Evolutionary conservation across 2,797 vertebrate genomes (phyloP), one percentile per base, ranked within the genome.

Genomic region (Chelmon rostratus): DNA sequence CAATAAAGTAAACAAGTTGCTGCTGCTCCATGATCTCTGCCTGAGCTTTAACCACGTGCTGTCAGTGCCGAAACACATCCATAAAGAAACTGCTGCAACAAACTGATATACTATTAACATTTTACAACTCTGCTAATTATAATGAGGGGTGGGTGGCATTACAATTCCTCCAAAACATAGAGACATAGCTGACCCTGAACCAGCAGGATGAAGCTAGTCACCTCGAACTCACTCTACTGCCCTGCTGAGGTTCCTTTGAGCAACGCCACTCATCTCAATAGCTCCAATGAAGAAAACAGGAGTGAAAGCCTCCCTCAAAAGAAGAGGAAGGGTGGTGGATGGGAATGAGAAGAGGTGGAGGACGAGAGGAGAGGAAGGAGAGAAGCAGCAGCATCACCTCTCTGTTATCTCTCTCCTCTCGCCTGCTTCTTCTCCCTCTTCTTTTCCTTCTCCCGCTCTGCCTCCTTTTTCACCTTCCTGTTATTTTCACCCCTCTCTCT

Each of bases 401-500:
- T 61, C 31, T 49, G 62, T 46, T 76, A 42, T 58, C 19, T 8
- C 12, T 28, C 18, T 33, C 2, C 18, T 57, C 19, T 5, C 33
- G 6, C 15, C 23, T 44, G 28, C n/a, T 16, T 42, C 35, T 73
- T 46, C 38, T 47, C 11, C 42, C 49, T 40, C 46, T 63, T 37
- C 35, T 61, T n/a, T 6, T 40, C 38, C 13, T 13, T n/a, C n/a
- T n/a, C n/a, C n/a, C 19, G 75, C n/a, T 57, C 25, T 70, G 28
- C 54, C 44, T 74, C 63, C 65, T 54, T 25, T 46, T 44, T 78
- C 44, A 10, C 8, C 28, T 44, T 56, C 25, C 23, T 49, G 2
- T 44, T 68, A 50, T 68, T 64, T 49, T 69, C 47, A 47, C 64
- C 7, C 31, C 58, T 50, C 40, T 75, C 54, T 63, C 62, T 38